Evolutionary conservation across 2,113 vertebrate genomes (phyloP).

Genomic region (Motacilla tschutschensis): DNA sequence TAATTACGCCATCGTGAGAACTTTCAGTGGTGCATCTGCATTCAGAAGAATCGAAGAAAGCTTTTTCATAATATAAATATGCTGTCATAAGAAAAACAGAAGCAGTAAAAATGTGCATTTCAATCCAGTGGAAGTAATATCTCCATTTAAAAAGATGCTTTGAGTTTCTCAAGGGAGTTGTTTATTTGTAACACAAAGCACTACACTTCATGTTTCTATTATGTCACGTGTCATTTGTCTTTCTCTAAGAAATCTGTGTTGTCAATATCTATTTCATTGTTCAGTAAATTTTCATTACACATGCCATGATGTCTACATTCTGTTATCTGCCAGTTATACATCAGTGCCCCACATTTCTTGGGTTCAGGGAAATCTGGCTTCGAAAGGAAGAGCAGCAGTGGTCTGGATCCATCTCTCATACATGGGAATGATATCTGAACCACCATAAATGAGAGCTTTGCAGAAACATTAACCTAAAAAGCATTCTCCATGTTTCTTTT

Average conservation of each 20-base stretch:
- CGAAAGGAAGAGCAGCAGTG: neutral
- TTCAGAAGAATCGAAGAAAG: neutral
- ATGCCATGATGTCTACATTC: neutral
- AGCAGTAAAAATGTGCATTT: neutral
- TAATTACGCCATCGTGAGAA: accelerated
- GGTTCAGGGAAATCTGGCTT: neutral
- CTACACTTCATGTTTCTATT: neutral
- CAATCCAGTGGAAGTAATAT: neutral
- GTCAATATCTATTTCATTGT: constrained; percentile 30
- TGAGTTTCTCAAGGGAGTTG: constrained; percentile 9
- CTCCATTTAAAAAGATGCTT: neutral
- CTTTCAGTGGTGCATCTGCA: neutral
- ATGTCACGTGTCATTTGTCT: neutral
- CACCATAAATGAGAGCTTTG: neutral
- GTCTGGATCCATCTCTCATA: neutral
- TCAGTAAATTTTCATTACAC: constrained; percentile 18
- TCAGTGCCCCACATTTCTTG: neutral
- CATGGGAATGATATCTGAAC: neutral
- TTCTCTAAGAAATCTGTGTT: neutral
- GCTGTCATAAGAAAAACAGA: neutral
- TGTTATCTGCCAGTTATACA: neutral
- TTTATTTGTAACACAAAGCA: neutral
- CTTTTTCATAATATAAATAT: neutral
- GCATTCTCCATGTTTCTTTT: neutral
- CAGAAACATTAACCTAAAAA: neutral